Conservation (phyloP, 2,113 vertebrate species). For the Nycticryphes semicollaris region DNA sequence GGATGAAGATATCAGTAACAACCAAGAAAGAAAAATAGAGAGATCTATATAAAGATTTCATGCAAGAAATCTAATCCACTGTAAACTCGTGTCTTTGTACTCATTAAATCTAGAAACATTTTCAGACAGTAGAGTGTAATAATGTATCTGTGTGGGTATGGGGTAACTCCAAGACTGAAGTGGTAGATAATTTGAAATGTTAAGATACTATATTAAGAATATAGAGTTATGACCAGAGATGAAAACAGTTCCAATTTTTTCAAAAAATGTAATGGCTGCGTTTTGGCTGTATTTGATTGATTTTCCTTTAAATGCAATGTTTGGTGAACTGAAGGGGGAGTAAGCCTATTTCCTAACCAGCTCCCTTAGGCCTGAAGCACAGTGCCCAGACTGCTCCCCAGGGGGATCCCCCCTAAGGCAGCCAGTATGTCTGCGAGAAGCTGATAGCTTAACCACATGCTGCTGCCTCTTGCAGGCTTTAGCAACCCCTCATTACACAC, state of each 20-base stretch:
- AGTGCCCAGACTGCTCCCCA: neutral
- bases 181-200: neutral
- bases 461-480: neutral
- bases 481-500: neutral
- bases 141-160: neutral
- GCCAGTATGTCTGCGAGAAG: neutral
- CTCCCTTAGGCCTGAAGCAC: neutral
- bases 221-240: neutral
- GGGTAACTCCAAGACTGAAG: neutral
- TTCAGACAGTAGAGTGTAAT: neutral
- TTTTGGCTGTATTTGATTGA: neutral
- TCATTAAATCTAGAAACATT: neutral
- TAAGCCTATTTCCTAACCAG: neutral
- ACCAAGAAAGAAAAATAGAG: neutral
- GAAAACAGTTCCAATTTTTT: neutral
- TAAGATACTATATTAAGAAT: neutral
- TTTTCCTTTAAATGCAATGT: neutral
- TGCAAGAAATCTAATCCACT: neutral
- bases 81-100: neutral
- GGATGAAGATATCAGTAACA: neutral
- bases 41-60: neutral
- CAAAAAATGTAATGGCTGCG: accelerated
- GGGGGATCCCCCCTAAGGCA: neutral
- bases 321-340: neutral
- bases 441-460: neutral